These are phyloP conservation scores for Apogon hyalosoma DNA, from an alignment of 2,797 vertebrate species.

Conservation along the genomic window DNA sequence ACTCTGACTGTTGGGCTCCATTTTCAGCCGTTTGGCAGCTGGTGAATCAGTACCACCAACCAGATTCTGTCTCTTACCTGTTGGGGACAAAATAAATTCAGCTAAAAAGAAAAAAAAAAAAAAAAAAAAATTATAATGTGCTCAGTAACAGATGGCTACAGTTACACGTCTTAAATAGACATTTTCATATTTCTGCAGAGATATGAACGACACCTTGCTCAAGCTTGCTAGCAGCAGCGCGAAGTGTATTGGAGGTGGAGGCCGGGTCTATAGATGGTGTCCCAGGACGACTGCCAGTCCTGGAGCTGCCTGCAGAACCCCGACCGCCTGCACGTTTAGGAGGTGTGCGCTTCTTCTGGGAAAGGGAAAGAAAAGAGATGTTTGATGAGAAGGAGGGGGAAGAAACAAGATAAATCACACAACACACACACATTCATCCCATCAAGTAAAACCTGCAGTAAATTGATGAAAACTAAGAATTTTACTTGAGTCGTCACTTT, in stretches of 20 bases:
- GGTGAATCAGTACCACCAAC: conserved; percentile 79
- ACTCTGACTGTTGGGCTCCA: conserved; percentile 87
- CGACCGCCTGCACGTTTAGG: conserved; percentile 89
- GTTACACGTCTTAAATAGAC: background rate
- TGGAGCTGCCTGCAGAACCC: conserved; percentile 89
- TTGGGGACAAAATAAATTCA: background rate
- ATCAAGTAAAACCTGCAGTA: background rate
- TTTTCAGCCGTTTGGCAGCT: conserved; percentile 88
- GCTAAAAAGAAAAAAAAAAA: background rate
- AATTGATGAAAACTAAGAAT: background rate
- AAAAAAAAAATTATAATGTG: no score
- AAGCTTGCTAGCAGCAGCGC: conserved; percentile 90
- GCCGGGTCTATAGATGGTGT: conserved; percentile 88
- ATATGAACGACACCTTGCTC: conserved; percentile 84
- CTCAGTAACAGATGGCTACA: no score
- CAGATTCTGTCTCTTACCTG: conserved; percentile 84
- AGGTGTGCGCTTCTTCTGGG: conserved; percentile 92
- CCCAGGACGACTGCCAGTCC: conserved; percentile 89
- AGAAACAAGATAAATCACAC: background rate
- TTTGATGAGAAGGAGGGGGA: background rate
- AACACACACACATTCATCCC: background rate
- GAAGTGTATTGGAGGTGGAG: conserved; percentile 88
- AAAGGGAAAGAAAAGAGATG: background rate
- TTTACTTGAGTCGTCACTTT: background rate
- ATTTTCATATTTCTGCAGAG: no score